Conservation (phyloP, 2,888 invertebrate genomes). For the Alsophila aescularia region DNA sequence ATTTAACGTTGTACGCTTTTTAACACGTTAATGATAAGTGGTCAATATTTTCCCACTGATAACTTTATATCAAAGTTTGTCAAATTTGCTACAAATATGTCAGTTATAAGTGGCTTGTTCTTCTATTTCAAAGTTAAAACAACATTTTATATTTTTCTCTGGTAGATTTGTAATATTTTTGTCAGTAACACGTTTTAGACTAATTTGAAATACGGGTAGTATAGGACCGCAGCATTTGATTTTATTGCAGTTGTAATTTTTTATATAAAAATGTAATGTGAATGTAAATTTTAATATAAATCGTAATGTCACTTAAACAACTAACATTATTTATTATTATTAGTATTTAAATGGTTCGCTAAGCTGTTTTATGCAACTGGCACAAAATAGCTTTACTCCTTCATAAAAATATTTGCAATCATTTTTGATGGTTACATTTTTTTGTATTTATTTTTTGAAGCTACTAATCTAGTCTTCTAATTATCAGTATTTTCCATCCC, state of each 20-base stretch:
- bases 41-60: background rate
- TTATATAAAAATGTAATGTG: conserved; percentile 45
- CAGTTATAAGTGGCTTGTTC: background rate
- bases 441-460: conserved; percentile 49
- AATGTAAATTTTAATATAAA: conserved; percentile 51
- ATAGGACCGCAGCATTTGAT: conserved; percentile 46
- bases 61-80: conserved; percentile 29
- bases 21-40: conserved; percentile 27
- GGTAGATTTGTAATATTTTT: conserved; percentile 34
- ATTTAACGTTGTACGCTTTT: conserved; percentile 51
- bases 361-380: conserved; percentile 19
- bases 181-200: conserved; percentile 42
- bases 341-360: conserved; percentile 16
- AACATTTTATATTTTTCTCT: background rate
- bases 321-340: conserved; percentile 20
- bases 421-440: conserved; percentile 42
- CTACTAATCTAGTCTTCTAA: conserved; percentile 55
- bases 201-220: conserved; percentile 62
- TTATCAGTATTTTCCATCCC: conserved; percentile 49
- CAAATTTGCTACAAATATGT: conserved; percentile 24
- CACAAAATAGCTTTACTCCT: conserved; percentile 20
- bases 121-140: background rate
- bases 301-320: conserved; percentile 63
- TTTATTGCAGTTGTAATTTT: conserved; percentile 44
- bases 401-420: conserved; percentile 17